These are phyloP conservation scores for Nebria ingens DNA, from an alignment of 1,140 invertebrate species.

Conservation along the genomic window DNA sequence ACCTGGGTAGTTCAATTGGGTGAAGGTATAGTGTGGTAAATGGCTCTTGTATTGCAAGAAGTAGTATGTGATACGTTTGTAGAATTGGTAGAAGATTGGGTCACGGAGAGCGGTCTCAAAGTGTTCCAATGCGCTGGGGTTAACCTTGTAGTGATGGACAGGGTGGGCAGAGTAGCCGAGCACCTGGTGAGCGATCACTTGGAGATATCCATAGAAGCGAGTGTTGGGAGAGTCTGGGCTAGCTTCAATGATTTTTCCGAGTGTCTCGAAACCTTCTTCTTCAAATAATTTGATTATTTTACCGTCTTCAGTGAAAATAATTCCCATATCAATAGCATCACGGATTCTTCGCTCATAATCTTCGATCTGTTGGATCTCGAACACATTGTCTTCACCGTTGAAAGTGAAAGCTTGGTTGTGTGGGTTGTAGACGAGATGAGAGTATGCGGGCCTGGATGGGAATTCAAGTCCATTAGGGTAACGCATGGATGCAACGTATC, in stretches of 20 bases:
- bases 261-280: conserved; percentile 40
- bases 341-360: conserved; percentile 50
- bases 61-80: conserved; percentile 41
- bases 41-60: conserved; percentile 33
- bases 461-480: conserved; percentile 52
- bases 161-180: conserved; percentile 37
- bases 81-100: conserved; percentile 53
- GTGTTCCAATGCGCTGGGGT: conserved; percentile 35
- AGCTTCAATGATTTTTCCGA: conserved; percentile 57
- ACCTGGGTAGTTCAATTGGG: conserved; percentile 45
- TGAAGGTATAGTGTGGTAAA: conserved; percentile 45
- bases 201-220: conserved; percentile 49
- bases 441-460: conserved; percentile 39
- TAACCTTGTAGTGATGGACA: conserved; percentile 24
- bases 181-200: conserved; percentile 45
- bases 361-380: conserved; percentile 21
- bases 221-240: conserved; percentile 53
- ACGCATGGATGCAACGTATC: conserved; percentile 48
- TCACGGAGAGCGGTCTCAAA: conserved; percentile 51
- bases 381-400: conserved; percentile 20
- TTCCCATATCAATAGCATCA: conserved; percentile 51
- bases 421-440: conserved; percentile 28
- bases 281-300: conserved; percentile 39
- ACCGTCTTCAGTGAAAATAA: conserved; percentile 37
- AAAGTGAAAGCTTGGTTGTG: conserved; percentile 29